Evolutionary conservation across 2,797 vertebrate genomes (phyloP), one percentile per base, ranked within the genome.

Genomic region (Trachops cirrhosus): DNA sequence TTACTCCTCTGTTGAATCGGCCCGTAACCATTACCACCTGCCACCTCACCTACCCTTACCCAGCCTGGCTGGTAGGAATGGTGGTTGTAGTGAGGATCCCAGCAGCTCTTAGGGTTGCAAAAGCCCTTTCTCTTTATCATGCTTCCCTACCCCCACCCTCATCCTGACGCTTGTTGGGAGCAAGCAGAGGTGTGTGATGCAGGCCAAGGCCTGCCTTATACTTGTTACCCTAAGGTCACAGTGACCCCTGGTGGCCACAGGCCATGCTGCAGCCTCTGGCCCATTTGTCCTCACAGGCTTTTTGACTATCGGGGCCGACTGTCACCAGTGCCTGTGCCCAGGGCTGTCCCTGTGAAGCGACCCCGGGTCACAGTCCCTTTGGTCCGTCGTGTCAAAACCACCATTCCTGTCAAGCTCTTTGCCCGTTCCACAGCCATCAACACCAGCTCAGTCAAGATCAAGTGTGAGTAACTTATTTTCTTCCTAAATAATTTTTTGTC

Each of bases 271-370:
- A 97, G 94, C 96, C 96, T 96, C 96, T 97, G 95, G 79, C 71
- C 80, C 89, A 2, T 98, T 96, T 98, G 94, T 75, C 90, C 62
- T 86, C 68, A 16, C 97, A 99, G 99, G 98, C 98, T 99, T 96
- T 99, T 99, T 4, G 99, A 99, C 97, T 99, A 99, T 92, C 98
- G 98, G 52, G 99, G 99, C 93, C 98, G 99, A 64, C 99, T 99
- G 62, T 99, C 99, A 2, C 99, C 99, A 0, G 98, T 98, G 50
- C 99, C 99, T 0, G 98, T 98, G 54, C 99, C 99, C 67, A 98
- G 99, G 79, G 98, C 98, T 54, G 99, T 99, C 59, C 99, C 99
- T 0, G 98, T 99, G 96, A 99, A 99, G 98, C 99, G 99, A 68
- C 99, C 99, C 0, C 98, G 99, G 68, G 98, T 99, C 96, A 98